phyloP scores from a whole-genome alignment of 2,888 invertebrate species.

The Prenolepis imparis region DNA sequence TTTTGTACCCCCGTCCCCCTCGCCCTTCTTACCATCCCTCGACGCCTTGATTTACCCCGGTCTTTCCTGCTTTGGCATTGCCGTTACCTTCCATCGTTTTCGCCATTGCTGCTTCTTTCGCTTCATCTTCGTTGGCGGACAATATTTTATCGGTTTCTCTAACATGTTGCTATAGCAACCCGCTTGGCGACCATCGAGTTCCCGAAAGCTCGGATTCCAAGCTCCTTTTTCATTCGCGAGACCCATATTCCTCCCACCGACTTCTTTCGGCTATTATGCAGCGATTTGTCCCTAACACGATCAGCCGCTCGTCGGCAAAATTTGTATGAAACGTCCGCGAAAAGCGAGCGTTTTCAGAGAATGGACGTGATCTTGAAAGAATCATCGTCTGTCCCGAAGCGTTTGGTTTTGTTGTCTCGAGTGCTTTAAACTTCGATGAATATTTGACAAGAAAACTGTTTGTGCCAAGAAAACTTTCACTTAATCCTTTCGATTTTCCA shows the following conservation, averaged over 20 bases:
- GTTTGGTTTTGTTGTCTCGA: slow-evolving; percentile 9
- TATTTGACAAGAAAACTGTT: slow-evolving; percentile 11
- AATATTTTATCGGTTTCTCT: slow-evolving; percentile 82
- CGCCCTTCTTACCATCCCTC: neutral
- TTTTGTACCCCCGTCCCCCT: neutral
- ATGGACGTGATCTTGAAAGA: slow-evolving; percentile 21
- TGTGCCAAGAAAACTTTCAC: slow-evolving; percentile 29
- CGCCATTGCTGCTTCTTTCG: slow-evolving; percentile 53
- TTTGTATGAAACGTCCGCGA: slow-evolving; percentile 1
- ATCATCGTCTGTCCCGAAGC: slow-evolving; percentile 9
- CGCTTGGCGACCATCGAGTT: slow-evolving; percentile 73
- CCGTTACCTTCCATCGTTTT: slow-evolving; percentile 55
- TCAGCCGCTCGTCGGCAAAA: slow-evolving; percentile 16
- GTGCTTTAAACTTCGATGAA: slow-evolving; percentile 2
- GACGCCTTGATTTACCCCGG: slow-evolving; percentile 44
- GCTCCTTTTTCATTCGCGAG: slow-evolving; percentile 68
- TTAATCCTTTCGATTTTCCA: slow-evolving; percentile 13
- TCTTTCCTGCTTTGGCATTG: slow-evolving; percentile 52
- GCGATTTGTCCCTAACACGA: slow-evolving; percentile 64
- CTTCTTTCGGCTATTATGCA: slow-evolving; percentile 72
- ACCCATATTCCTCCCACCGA: slow-evolving; percentile 67
- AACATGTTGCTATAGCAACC: slow-evolving; percentile 82
- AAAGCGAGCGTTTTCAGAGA: slow-evolving; percentile 14
- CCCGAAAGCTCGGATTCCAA: slow-evolving; percentile 58
- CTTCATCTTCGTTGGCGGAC: slow-evolving; percentile 71